Percentiles rank a stretch among this genome's conserved stretches.
phyloP scores from a whole-genome alignment of 2,113 vertebrate genomes.

The Falco punctatus region DNA sequence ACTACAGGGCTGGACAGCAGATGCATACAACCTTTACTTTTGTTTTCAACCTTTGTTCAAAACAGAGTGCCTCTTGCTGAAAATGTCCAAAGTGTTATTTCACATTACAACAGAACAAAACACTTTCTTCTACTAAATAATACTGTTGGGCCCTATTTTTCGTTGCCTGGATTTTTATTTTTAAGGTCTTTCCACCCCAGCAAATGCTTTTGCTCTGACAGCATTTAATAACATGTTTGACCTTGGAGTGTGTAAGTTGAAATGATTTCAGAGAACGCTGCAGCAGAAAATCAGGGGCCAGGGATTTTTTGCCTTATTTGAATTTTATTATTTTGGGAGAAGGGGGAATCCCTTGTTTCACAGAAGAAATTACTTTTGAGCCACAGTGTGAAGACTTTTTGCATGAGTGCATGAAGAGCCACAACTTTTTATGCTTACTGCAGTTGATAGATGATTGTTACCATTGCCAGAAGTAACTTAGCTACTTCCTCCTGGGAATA shows the following conservation, averaged over 20 bases:
- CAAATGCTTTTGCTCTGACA: constrained; percentile 39
- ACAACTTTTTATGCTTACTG: background rate
- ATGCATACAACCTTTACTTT: background rate
- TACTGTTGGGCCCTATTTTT: background rate
- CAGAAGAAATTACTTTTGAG: constrained; percentile 58
- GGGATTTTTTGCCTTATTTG: constrained; percentile 51
- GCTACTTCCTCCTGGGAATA: background rate
- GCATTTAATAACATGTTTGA: constrained; percentile 54
- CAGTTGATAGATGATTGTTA: background rate
- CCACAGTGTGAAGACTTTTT: background rate
- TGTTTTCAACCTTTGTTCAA: background rate
- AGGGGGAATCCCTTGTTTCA: constrained; percentile 45
- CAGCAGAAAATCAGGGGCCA: constrained; percentile 26
- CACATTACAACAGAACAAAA: background rate
- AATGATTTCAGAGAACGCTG: background rate
- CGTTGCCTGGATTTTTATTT: background rate
- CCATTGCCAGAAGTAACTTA: background rate
- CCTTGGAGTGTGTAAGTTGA: constrained; percentile 28
- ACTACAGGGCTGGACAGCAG: background rate
- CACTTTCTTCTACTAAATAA: background rate
- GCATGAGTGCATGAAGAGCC: background rate
- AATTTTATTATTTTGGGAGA: constrained; percentile 65
- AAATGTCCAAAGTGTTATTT: background rate
- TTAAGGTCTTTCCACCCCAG: background rate
- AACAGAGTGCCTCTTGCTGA: background rate